Percentiles rank a stretch among this genome's conserved stretches.
phyloP scores from a whole-genome alignment of 2,888 invertebrate genomes.

The Dicyrtomina minuta region DNA sequence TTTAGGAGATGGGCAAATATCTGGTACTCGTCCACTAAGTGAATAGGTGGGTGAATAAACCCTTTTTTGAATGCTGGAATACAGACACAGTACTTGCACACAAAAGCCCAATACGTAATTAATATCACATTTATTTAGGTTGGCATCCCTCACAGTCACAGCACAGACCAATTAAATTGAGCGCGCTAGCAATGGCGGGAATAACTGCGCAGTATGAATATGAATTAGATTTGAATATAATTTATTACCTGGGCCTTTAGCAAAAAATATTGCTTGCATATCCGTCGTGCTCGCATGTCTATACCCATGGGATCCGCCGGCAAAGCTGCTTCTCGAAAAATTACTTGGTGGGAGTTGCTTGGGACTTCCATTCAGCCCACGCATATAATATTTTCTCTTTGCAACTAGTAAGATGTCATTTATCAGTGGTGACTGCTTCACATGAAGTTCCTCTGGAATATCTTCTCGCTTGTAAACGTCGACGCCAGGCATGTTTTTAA shows the following conservation, averaged over 20 bases:
- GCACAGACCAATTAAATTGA: too few relatives aligned
- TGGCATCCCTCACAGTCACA: too few relatives aligned
- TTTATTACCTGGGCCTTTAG: conserved; percentile 55
- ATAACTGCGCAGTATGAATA: too few relatives aligned
- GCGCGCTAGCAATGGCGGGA: too few relatives aligned
- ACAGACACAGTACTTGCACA: too few relatives aligned
- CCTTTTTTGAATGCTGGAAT: conserved; percentile 56
- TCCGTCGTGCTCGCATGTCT: conserved; percentile 46
- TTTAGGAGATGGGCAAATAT: conserved; percentile 58
- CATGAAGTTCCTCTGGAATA: conserved; percentile 58
- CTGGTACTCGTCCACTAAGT: conserved; percentile 60
- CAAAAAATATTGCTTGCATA: conserved; percentile 56
- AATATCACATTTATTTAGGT: too few relatives aligned
- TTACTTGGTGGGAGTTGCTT: conserved; percentile 7
- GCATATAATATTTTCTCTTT: conserved; percentile 49
- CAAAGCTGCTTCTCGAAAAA: conserved; percentile 47
- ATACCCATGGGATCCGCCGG: conserved; percentile 53
- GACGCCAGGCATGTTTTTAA: too few relatives aligned
- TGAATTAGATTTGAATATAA: too few relatives aligned
- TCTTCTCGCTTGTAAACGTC: conserved; percentile 57
- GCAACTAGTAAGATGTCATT: conserved; percentile 43
- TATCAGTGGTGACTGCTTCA: conserved; percentile 57
- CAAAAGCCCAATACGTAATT: too few relatives aligned
- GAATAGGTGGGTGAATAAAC: conserved; percentile 55
- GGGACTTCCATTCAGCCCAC: conserved; percentile 44